Evolutionary conservation across 35 echinoderm and acorn worm genomes (phyloP), one percentile per base, ranked within the genome.

Genomic region (Acanthaster planci): DNA sequence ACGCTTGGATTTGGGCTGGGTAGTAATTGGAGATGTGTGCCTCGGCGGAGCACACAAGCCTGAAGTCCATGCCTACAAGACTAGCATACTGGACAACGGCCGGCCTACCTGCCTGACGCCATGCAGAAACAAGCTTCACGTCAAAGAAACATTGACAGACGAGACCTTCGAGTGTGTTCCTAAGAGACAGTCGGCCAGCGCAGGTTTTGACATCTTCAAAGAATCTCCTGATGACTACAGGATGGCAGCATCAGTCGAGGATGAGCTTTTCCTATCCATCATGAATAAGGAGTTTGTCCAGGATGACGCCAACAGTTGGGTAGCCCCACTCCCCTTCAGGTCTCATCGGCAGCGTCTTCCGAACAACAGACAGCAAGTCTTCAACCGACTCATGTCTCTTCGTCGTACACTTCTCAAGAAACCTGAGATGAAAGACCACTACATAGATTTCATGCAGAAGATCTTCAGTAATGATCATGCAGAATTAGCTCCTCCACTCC

Each of bases 391-490:
- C 7, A 56, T 72, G 40, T 55, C 84, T 0, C 55, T 93, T 29
- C 52, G 67, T 55, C 40, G 55, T 35, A 77, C 40, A 8, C 67
- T 88, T 0, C 22, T 35, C 0, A 85, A 14, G 4, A 57, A 80
- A 39, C 27, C 81, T 5, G 51, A 37, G 39, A 84, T 44, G 60
- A 32, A 36, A 5, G 38, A 52, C 17, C 50, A 93, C 55, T 92
- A 92, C 37, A 22, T 36, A 14, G 39, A 31, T 1, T 86, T 87
- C 84, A 92, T 92, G 90, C 8, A 81, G 40, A 83, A 92, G 26
- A 82, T 92, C 19, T 51, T 92, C 16, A 22, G 47, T 1, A 82
- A 81, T 2, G 90, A 84, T 7, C 72, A 81, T 76, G 78, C 90
- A 55, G 90, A 92, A 67, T 55, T 12, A 53, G 80, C 87, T 37